phyloP scores from a whole-genome alignment of 2,797 vertebrate species.

The Phyllotis vaccarum region DNA sequence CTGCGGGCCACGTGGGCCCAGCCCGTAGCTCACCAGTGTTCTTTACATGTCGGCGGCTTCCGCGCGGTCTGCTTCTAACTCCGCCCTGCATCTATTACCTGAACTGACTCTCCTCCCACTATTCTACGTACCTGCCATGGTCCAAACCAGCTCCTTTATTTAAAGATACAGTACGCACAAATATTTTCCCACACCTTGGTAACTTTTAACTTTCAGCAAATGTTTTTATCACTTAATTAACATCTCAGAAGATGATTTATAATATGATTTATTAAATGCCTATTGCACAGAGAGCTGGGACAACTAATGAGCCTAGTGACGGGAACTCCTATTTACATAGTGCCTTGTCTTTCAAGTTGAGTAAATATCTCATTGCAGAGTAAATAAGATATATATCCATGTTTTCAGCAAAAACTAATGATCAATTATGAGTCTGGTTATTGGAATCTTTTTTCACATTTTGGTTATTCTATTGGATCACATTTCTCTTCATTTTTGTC shows the following conservation, averaged over 20 bases:
- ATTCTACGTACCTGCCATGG: too few species aligned
- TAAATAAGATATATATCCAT: conserved; percentile 68
- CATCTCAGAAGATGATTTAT: conserved; percentile 84
- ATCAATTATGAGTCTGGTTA: conserved; percentile 74
- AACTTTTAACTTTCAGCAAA: conserved; percentile 85
- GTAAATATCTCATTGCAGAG: conserved; percentile 72
- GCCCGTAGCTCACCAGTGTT: too few species aligned
- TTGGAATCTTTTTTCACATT: not conserved
- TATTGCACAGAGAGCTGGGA: conserved; percentile 79
- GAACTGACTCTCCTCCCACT: too few species aligned
- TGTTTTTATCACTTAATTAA: conserved; percentile 89
- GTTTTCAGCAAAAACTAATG: conserved; percentile 79
- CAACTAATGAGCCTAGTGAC: conserved; percentile 81
- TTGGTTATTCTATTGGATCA: not conserved
- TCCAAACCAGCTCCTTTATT: too few species aligned
- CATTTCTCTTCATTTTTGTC: not conserved
- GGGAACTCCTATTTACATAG: conserved; percentile 77
- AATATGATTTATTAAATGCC: conserved; percentile 82
- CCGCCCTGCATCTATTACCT: too few species aligned
- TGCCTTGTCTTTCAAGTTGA: conserved; percentile 66
- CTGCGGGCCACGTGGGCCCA: too few species aligned
- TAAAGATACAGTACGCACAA: too few species aligned
- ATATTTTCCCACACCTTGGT: too few species aligned
- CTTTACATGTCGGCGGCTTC: too few species aligned
- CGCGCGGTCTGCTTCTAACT: too few species aligned